Conservation (phyloP, 2,888 invertebrate species). For the Lasioglossum villosulum region DNA sequence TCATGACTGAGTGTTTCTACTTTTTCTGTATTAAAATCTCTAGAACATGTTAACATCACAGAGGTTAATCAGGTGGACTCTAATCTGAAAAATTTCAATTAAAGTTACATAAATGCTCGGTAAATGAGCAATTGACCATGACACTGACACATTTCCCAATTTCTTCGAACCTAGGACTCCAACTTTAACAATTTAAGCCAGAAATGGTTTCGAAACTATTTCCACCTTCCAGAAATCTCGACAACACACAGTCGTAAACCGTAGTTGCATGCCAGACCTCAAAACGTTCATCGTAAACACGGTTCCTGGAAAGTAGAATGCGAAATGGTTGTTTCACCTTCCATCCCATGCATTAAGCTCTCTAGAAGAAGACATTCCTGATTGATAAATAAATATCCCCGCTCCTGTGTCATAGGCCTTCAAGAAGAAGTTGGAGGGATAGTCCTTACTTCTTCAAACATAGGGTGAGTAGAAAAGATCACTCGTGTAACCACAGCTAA, state of each 20-base stretch:
- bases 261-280: neutral
- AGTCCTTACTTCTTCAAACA: neutral
- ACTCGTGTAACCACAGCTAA: neutral
- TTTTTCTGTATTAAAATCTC: too few species aligned
- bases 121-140: neutral
- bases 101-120: neutral
- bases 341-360: neutral
- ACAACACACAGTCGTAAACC: neutral
- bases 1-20: too few species aligned
- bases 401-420: constrained; percentile 14
- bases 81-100: neutral
- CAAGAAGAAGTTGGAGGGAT: constrained; percentile 10
- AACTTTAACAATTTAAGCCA: neutral
- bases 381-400: constrained; percentile 7
- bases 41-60: too few species aligned
- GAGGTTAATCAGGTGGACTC: neutral
- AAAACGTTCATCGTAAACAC: neutral
- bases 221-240: neutral
- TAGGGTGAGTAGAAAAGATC: constrained; percentile 5
- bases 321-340: neutral
- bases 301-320: neutral
- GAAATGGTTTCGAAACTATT: neutral
- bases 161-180: neutral
- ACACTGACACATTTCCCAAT: neutral
- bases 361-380: constrained; percentile 7